Percentiles rank a stretch among this genome's conserved stretches.
Evolutionary conservation across 2,797 vertebrate genomes (phyloP).

Genomic region (Pyrocephalus nanus): DNA sequence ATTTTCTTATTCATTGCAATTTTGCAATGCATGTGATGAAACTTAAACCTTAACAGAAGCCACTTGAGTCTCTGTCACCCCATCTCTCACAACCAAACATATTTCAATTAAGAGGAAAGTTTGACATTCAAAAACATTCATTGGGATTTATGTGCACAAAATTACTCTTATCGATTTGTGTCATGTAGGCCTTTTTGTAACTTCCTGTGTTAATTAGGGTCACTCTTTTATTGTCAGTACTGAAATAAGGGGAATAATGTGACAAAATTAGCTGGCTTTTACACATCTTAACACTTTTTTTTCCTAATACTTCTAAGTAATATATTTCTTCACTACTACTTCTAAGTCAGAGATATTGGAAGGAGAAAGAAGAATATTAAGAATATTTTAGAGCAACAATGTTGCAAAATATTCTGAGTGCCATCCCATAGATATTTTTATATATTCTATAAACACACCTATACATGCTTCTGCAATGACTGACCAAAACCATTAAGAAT

Average conservation of each 20-base stretch:
- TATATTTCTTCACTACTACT: background rate
- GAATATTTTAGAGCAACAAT: background rate
- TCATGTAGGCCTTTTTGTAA: background rate
- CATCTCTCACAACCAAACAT: background rate
- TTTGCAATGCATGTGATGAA: background rate
- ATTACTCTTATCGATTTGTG: background rate
- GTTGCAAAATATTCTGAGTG: too few species aligned
- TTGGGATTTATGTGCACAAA: background rate
- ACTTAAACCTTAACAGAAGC: background rate
- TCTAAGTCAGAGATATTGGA: background rate
- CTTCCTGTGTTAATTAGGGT: background rate
- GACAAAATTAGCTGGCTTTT: background rate
- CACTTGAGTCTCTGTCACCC: background rate
- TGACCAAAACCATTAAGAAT: background rate
- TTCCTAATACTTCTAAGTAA: background rate
- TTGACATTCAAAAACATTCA: background rate
- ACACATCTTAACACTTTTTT: fast-evolving
- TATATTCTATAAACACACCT: background rate
- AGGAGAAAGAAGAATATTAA: background rate
- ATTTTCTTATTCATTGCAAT: background rate
- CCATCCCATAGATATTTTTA: background rate
- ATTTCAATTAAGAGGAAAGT: background rate
- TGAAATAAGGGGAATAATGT: background rate
- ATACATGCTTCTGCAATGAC: background rate
- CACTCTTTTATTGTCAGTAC: background rate